Evolutionary conservation across 2,113 vertebrate genomes (phyloP).

Genomic region (Fregetta grallaria): DNA sequence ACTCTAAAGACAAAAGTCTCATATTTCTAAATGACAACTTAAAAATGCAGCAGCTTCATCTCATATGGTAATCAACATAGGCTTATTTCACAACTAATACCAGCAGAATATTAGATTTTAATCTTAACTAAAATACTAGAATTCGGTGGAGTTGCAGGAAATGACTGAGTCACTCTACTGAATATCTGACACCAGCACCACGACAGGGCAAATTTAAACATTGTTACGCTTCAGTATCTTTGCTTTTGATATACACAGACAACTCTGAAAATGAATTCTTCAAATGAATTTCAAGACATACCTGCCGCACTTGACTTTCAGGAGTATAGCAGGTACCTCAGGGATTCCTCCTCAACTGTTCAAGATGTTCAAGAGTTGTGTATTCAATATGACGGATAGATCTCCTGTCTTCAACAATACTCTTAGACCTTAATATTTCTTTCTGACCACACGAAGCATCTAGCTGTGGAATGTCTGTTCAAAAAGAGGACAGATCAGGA

Average conservation of each 20-base stretch:
- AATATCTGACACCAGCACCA: neutral
- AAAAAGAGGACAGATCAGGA: neutral
- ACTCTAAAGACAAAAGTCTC: neutral
- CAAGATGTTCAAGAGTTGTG: neutral
- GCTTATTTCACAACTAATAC: neutral
- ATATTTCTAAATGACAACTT: neutral
- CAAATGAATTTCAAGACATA: neutral
- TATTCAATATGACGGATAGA: neutral
- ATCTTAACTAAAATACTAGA: neutral
- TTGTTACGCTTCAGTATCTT: neutral
- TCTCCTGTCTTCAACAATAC: neutral
- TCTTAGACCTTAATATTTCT: neutral
- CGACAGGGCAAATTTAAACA: neutral
- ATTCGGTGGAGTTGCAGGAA: neutral
- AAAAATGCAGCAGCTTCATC: neutral
- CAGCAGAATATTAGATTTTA: neutral
- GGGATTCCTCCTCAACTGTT: neutral
- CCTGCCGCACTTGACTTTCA: neutral
- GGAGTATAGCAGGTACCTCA: neutral
- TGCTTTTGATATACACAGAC: neutral
- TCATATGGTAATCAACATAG: neutral
- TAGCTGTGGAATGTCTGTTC: neutral
- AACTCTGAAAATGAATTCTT: neutral
- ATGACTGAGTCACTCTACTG: neutral
- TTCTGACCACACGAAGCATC: neutral